Evolutionary conservation across 35 echinoderm and acorn worm species (phyloP), one percentile per base, ranked within the genome.

Genomic region (Apostichopus californicus): DNA sequence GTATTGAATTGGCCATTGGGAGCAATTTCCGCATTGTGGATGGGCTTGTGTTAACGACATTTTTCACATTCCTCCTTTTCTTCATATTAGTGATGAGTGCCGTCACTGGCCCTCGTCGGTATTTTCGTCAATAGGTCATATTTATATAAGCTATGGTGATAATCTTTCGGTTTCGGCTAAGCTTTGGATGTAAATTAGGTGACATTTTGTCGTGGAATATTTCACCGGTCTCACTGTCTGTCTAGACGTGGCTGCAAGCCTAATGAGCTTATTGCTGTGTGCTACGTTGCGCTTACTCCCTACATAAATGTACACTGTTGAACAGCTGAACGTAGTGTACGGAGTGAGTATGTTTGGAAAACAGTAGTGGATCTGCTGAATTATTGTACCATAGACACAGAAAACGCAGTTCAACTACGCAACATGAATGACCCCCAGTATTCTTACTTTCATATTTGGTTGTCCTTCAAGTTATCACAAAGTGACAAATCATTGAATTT

Each of bases 241-340:
- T 89, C 86, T 89, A 89, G 86, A 89, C 86, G 81, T 89, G 86
- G 52, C 68, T 89, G 86, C 60, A 73, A 68, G 86, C 86, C 61
- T 89, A 89, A 89, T 89, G 86, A 89, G 86, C 68, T 89, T 68
- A 73, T 54, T 20, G 86, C 86, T 15, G 86, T 72, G 21, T 52
- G 2, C 57, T 68, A 52, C 15, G 55, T 20, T 72, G 86, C 22
- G 64, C 86, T 89, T 66, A 89, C 86, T 89, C 86, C 86, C 86
- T 72, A 18, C 63, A 23, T 61, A 61, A 9, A 61, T 61, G 12
- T 61, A 61, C 12, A 61, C 12, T 61, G 58, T 61, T 61, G 58
- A 9, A 61, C 58, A 61, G 34, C 34, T 46, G 34, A 34, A 46
- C 34, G 34, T 46, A 0, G 34, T 46, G 2, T 46, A 46, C 34